Evolutionary conservation across 2,888 invertebrate genomes (phyloP), one percentile per base, ranked within the genome.

Genomic region (Drymonia ruficornis): DNA sequence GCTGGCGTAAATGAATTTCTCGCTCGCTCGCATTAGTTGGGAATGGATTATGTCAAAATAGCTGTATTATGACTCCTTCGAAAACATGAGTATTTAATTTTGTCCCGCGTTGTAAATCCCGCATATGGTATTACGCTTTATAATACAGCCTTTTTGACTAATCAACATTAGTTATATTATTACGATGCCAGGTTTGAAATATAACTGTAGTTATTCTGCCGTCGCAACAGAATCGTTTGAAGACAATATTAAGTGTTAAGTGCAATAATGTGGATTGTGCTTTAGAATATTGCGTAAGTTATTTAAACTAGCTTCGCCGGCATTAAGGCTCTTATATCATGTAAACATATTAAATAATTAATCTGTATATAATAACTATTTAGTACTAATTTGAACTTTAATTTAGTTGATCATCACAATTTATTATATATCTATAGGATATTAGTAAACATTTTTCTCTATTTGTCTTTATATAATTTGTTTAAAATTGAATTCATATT

Each of bases 221-320:
- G 38, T 61, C 47, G 59, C 43, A 67, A 65, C 68, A 70, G 59
- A 64, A 50, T 65, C 67, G 49, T 70, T 74, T 63, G 67, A 81
- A 80, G 84, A 84, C 83, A 84, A 83, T 84, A 78, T 72, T 84
- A 78, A 71, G 64, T 77, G 68, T 74, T 74, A 78, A 81, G 81
- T 84, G 84, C 84, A 83, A 83, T 84, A 83, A 83, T 8, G 61
- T 72, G 59, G 68, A 78, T 81, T 81, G 83, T 83, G 80, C 84
- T 82, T 76, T 81, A 82, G 75, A 61, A 19, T 43, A 23, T 45
- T 60, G 52, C 61, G 49, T 72, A 67, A 61, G 59, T 62, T 63
- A 67, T 65, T 66, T 67, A 68, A 60, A 63, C 65, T 63, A 69
- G 75, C 72, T 75, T 74, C 61, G 62, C 66, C 73, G 72, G 72